A percentile compares a stretch with the other conserved stretches of the same genome.
phyloP scores from a whole-genome alignment of 64 coral and sea anemone species.

The Pachyseris speciosa region DNA sequence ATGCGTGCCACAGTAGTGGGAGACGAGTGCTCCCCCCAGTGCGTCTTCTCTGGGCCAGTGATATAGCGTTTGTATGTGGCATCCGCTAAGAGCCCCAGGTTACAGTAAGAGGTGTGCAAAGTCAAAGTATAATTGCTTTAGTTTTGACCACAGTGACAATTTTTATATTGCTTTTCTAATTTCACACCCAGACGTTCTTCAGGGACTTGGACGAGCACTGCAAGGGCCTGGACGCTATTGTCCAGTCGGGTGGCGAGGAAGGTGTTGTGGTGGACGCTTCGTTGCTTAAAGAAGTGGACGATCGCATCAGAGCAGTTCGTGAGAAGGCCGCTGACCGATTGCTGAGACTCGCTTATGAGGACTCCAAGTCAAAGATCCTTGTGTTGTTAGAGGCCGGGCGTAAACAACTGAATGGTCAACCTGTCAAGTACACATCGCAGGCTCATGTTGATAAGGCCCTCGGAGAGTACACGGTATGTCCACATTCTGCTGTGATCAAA shows the following conservation, averaged over 20 bases:
- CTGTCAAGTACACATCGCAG: slow-evolving; percentile 69
- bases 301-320: slow-evolving; percentile 61
- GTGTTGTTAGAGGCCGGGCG: slow-evolving; percentile 53
- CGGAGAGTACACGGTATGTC: slow-evolving; percentile 67
- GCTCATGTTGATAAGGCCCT: slow-evolving; percentile 76
- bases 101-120: not conserved
- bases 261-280: slow-evolving; percentile 76
- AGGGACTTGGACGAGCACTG: slow-evolving; percentile 69
- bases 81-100: too few relatives aligned
- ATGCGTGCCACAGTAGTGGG: too few relatives aligned
- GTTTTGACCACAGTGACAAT: not conserved
- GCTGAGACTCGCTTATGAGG: slow-evolving; percentile 75
- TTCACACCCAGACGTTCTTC: slow-evolving; percentile 77
- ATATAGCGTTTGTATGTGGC: too few relatives aligned
- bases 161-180: not conserved
- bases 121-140: too few relatives aligned
- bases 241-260: slow-evolving; percentile 63
- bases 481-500: not conserved
- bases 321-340: slow-evolving; percentile 55
- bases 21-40: too few relatives aligned
- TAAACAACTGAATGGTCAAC: slow-evolving; percentile 63
- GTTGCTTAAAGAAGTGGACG: slow-evolving; percentile 63
- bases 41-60: too few relatives aligned
- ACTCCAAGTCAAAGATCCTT: slow-evolving; percentile 62
- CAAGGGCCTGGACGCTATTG: slow-evolving; percentile 21